These are phyloP conservation scores for Andrena trimmerana DNA, from an alignment of 2,888 invertebrate genomes.

Conservation along the genomic window DNA sequence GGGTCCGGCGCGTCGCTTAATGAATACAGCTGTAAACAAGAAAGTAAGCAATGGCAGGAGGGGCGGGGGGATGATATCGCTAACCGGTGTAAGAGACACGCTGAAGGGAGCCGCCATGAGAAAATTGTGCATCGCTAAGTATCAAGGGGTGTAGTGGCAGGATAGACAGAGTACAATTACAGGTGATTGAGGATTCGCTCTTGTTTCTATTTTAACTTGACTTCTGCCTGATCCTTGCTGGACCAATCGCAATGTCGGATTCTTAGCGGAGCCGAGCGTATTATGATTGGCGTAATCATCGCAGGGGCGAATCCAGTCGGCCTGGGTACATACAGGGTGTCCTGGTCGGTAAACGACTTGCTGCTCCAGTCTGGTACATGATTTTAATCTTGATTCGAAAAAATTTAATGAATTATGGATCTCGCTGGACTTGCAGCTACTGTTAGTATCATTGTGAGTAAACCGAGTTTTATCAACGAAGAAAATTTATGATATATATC, in stretches of 20 bases:
- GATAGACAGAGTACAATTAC: slow-evolving; percentile 68
- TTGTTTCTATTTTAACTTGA: slow-evolving; percentile 70
- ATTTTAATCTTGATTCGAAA: too few species aligned
- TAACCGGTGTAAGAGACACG: slow-evolving; percentile 36
- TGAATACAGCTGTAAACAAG: slow-evolving; percentile 51
- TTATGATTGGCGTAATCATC: slow-evolving; percentile 72
- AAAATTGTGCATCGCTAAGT: slow-evolving; percentile 65
- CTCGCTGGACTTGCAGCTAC: too few species aligned
- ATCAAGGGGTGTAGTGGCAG: slow-evolving; percentile 52
- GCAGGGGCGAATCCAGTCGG: slow-evolving; percentile 58
- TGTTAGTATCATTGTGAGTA: too few species aligned
- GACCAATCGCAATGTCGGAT: slow-evolving; percentile 66
- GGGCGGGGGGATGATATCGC: slow-evolving; percentile 6
- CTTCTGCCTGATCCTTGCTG: slow-evolving; percentile 59
- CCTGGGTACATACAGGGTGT: slow-evolving; percentile 20
- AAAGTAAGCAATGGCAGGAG: slow-evolving; percentile 27
- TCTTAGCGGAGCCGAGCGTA: slow-evolving; percentile 48
- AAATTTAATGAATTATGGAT: too few species aligned
- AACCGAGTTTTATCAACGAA: too few species aligned
- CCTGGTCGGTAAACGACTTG: background rate
- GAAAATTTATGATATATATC: too few species aligned
- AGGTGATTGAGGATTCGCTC: slow-evolving; percentile 68
- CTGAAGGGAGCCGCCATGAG: slow-evolving; percentile 41
- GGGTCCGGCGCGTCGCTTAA: slow-evolving; percentile 13
- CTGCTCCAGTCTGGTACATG: too few species aligned